Evolutionary conservation across 2,113 vertebrate species (phyloP).

Genomic region (Microcebus jonahi): DNA sequence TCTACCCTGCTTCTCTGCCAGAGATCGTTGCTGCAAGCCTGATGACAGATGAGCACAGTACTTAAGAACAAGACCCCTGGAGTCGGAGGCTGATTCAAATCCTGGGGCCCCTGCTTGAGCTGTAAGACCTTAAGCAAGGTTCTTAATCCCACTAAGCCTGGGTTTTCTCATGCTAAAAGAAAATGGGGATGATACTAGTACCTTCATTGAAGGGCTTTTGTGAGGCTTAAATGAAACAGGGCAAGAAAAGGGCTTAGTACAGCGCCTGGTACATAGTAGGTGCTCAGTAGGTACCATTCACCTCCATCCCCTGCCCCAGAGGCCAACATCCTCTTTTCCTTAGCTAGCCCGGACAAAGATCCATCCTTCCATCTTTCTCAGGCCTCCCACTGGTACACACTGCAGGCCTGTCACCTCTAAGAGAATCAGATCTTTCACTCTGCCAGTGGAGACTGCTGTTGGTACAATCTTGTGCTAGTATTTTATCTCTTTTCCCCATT

Average conservation of each 20-base stretch:
- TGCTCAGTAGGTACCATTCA: background rate
- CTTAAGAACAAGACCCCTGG: background rate
- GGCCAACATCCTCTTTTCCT: background rate
- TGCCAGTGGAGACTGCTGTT: background rate
- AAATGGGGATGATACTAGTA: background rate
- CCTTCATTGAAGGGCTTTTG: background rate
- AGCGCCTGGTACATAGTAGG: background rate
- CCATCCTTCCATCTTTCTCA: background rate
- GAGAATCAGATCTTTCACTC: background rate
- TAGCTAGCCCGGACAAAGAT: background rate
- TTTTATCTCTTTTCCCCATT: background rate
- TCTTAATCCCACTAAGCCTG: background rate
- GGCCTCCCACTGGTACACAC: too few relatives aligned
- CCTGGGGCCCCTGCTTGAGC: background rate
- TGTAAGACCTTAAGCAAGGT: background rate
- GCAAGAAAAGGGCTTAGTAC: background rate
- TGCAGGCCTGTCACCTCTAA: background rate
- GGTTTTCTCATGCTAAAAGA: background rate
- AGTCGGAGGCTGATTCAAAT: background rate
- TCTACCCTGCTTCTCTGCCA: background rate
- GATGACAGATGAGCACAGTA: background rate
- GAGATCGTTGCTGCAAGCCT: rapidly evolving
- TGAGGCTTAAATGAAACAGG: background rate
- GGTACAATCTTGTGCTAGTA: background rate
- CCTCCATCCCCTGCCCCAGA: background rate